Evolutionary conservation across 2,113 vertebrate species (phyloP), one percentile per base, ranked within the genome.

Genomic region (Colossoma macropomum): DNA sequence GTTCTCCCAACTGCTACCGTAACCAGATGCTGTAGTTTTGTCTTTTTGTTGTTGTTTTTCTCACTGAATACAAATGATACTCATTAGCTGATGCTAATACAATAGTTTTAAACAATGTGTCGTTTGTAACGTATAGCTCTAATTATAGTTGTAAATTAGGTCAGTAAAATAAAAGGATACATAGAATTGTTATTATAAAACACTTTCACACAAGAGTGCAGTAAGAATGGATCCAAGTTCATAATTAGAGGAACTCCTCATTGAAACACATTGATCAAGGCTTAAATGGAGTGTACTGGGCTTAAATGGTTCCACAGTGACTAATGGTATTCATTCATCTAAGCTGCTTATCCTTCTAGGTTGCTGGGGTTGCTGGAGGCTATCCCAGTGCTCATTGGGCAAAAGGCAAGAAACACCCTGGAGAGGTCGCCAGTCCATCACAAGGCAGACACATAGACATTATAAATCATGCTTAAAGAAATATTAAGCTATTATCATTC

Each of bases 291-390:
- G n/a, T n/a, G n/a, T n/a, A 17, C 8, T 60, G 10, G 60, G 23
- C 23, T 63, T 63, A 63, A 63, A 63, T 63, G 23, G 60, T 63
- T 63, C 60, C 60, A 63, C 59, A 62, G 59, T 4, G n/a, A 63
- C n/a, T n/a, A n/a, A n/a, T n/a, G n/a, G n/a, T n/a, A n/a, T n/a
- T n/a, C n/a, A n/a, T n/a, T n/a, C n/a, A n/a, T n/a, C n/a, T n/a
- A n/a, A n/a, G n/a, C n/a, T n/a, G n/a, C n/a, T n/a, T n/a, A n/a
- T n/a, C n/a, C n/a, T n/a, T n/a, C n/a, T n/a, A n/a, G n/a, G n/a
- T n/a, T n/a, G n/a, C n/a, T n/a, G n/a, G n/a, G n/a, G n/a, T n/a
- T n/a, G n/a, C n/a, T n/a, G n/a, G n/a, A n/a, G n/a, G n/a, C n/a
- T n/a, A n/a, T n/a, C n/a, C n/a, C n/a, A n/a, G n/a, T n/a, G n/a